Base-by-base conservation (phyloP, 1,140 invertebrate species). In the Stegodyphus dumicola region DNA sequence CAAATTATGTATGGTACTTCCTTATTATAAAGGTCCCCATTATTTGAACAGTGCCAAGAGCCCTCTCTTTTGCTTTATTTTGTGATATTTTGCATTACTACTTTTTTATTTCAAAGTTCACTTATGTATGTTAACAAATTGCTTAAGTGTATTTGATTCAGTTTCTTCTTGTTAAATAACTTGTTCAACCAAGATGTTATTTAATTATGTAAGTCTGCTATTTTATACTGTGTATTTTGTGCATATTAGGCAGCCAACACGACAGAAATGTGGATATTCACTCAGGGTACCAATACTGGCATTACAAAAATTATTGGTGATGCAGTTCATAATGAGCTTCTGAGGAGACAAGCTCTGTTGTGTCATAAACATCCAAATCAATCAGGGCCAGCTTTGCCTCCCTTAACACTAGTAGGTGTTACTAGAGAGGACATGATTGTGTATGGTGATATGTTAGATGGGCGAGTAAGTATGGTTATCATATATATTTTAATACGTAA, bases 181-280 rank as follows among this genome's bases (percentile, higher is more conserved):
- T 33, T 33, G 33, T 33, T 33, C 3, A 33, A 33, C 33, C 33
- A 3, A 33, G 33, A 33, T 33, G 33, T 33, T 33, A 33, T 33
- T 33, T 33, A 33, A 33, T 33, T 33, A 33, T 33, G 3, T 33
- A 33, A 33, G 3, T 1, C 33, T 33, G 33, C 33, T 33, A 33
- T 3, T 33, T 33, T 33, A 33, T 3, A 33, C 33, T 33, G 33
- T 33, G 33, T 33, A 33, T 33, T 33, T 33, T 33, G 33, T 33
- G 33, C 33, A 15, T 77, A 49, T 7, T 13, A 87, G 87, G 88
- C 88, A 64, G 90, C 90, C 7, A 90, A 91, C 75, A 89, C 90
- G 13, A 90, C 91, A 51, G 89, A 90, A 56, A 90, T 91, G 89
- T 91, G 90, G 90, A 90, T 91, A 65, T 80, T 91, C 11, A 91